Percentiles rank a stretch among this genome's conserved stretches.
Conservation (phyloP, 37 sponge, comb jelly and placozoan species). For the Chondrilla cf. caribensis region DNA sequence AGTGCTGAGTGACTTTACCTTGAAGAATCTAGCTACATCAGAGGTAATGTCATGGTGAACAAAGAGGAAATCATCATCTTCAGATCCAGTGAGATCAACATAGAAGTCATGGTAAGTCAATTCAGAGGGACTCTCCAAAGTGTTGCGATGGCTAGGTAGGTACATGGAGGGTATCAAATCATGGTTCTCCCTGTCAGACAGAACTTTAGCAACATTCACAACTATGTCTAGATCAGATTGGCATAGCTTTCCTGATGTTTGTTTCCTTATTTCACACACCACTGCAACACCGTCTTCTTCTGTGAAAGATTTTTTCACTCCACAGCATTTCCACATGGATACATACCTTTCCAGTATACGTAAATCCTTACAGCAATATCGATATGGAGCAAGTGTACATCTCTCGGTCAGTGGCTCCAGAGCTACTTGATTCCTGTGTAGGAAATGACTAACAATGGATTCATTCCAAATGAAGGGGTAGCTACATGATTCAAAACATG, state of each 20-base stretch:
- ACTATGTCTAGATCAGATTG: slow-evolving; percentile 15
- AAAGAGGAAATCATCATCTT: background rate
- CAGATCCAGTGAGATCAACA: background rate
- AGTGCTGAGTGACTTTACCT: slow-evolving; percentile 44
- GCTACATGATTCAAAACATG: background rate
- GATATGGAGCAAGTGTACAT: background rate
- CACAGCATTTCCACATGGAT: background rate
- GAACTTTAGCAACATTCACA: slow-evolving; percentile 7
- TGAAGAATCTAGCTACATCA: slow-evolving; percentile 36
- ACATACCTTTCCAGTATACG: background rate
- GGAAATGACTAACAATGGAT: background rate
- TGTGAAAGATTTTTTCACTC: slow-evolving; percentile 1
- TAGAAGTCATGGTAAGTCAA: slow-evolving; percentile 10
- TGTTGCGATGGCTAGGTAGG: background rate
- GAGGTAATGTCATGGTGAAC: slow-evolving; percentile 38
- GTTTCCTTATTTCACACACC: background rate
- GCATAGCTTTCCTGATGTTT: background rate
- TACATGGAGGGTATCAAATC: background rate
- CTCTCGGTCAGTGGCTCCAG: background rate
- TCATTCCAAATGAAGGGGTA: background rate
- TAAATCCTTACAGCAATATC: background rate
- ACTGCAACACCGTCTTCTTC: background rate
- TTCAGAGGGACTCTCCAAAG: background rate
- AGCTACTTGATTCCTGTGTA: background rate
- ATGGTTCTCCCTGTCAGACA: background rate